Base-by-base conservation (phyloP, 1,140 invertebrate genomes). In the Aphelenchoides fujianensis region DNA sequence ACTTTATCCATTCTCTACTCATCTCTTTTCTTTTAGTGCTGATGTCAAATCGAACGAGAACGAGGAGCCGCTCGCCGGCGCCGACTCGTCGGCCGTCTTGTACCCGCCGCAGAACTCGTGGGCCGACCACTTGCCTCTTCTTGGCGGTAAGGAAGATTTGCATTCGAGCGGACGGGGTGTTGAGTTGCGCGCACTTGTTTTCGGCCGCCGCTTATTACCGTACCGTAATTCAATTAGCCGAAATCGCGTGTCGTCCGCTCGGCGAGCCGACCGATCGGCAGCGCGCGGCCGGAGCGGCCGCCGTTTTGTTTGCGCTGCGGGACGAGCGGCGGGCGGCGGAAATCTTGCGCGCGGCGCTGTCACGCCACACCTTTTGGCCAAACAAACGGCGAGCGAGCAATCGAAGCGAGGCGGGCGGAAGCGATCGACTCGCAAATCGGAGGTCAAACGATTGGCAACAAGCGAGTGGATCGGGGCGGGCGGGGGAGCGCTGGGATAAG, bases 31-130 rank as follows among this genome's bases (percentile, higher is more conserved):
- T n/a, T n/a, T n/a, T n/a, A n/a, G n/a, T n/a, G n/a, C n/a, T n/a
- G n/a, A n/a, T n/a, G n/a, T n/a, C n/a, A n/a, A n/a, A n/a, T n/a
- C n/a, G n/a, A n/a, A n/a, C n/a, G n/a, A n/a, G n/a, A n/a, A n/a
- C n/a, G 34, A 7, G 5, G 19, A 59, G 23, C 5, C 55, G 34
- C 23, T 41, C 34, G 32, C n/a, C 32, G 1, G 36, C 16, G 31
- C n/a, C 31, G 63, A 66, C 37, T 27, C 36, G 16, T 66, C 32
- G 27, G 36, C 34, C 30, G 12, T 48, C 12, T 36, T 66, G 32
- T 66, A 66, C 34, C 1, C 63, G 36, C 31, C 37, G 37, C 63
- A 66, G 53, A 66, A 37, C 63, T 16, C 63, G 23, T 66, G 63
- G 63, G 31, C 27, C 9, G 63, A 66, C n/a, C 57, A 61, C 27